Percentiles rank a stretch among this genome's conserved stretches.
These are phyloP conservation scores for Ricordea florida DNA, from an alignment of 92 coral and sea anemone species.

Conservation along the genomic window DNA sequence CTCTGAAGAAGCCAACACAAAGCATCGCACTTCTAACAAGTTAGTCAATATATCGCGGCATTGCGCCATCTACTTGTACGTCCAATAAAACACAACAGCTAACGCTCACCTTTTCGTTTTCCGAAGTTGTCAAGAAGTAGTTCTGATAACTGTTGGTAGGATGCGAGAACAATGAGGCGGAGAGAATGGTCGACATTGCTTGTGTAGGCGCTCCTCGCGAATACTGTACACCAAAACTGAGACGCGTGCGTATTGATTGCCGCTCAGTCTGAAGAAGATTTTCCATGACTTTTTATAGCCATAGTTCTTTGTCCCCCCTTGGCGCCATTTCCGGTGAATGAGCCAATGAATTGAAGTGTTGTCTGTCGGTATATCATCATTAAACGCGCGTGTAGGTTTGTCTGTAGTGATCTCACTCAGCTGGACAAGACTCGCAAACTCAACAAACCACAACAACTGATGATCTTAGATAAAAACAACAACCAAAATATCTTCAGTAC, in stretches of 20 bases:
- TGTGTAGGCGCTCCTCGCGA: background rate
- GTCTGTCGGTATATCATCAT: constrained; percentile 24
- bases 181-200: constrained; percentile 75
- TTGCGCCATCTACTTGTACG: too few species aligned
- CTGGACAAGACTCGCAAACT: constrained; percentile 4
- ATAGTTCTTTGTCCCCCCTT: constrained; percentile 2
- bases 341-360: constrained; percentile 49
- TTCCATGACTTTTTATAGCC: constrained; percentile 34
- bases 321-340: constrained; percentile 55
- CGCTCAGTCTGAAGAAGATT: constrained; percentile 13
- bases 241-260: background rate
- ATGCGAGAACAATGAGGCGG: constrained; percentile 71
- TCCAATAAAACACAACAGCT: too few species aligned
- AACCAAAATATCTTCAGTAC: too few species aligned
- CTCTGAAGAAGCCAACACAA: too few species aligned
- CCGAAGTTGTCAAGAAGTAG: constrained; percentile 73
- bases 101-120: constrained; percentile 79
- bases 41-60: too few species aligned
- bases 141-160: constrained; percentile 75
- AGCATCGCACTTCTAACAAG: too few species aligned
- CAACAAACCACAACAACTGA: too few species aligned
- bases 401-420: too few species aligned
- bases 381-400: constrained; percentile 16
- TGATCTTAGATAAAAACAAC: too few species aligned
- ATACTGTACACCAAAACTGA: background rate